Base-by-base conservation (phyloP, 2,888 invertebrate genomes). In the Hyalella azteca region DNA sequence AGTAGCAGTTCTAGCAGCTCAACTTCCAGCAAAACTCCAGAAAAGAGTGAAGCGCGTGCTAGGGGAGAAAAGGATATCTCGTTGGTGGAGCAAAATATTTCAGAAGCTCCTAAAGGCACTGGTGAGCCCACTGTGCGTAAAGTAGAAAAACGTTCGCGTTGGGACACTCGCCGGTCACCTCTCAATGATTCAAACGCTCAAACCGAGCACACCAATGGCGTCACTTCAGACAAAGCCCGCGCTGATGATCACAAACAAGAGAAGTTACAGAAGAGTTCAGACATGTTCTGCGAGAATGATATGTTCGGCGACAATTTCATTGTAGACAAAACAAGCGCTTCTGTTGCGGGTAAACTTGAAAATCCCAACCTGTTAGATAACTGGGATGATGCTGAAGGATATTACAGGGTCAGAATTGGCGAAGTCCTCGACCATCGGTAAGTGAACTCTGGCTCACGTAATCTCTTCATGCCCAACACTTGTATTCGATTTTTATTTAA, bases 311-410 rank as follows among this genome's bases (percentile, higher is more conserved):
- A 83, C 39, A 81, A 81, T 76, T 83, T 83, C 78, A 78, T 22
- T 5, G 77, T 79, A 11, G 83, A 83, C 50, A 80, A 80, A 41
- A 49, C 81, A 3, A 81, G 80, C 13, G 81, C 80, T 39, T 80
- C 81, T 39, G 81, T 78, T 48, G 60, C 80, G 11, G 81, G 83
- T 3, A 59, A 40, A 45, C 75, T 81, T 9, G 97, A 96, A 88
- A 94, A 95, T 89, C 97, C 97, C 0, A 94, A 95, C 75, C 90
- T 99, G 59, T 97, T 95, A 0, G 99, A 99, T 88, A 99, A 99
- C 88, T 99, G 98, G 98, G 99, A 99, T 87, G 99, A 99, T 89
- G 95, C 97, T 0, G 99, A 99, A 89, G 99, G 99, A 50, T 99
- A 99, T 88, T 99, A 99, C 88, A 92, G 94, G 85, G 97, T 98